Evolutionary conservation across 2,113 vertebrate genomes (phyloP), one percentile per base, ranked within the genome.

Genomic region (Symphodus melops): DNA sequence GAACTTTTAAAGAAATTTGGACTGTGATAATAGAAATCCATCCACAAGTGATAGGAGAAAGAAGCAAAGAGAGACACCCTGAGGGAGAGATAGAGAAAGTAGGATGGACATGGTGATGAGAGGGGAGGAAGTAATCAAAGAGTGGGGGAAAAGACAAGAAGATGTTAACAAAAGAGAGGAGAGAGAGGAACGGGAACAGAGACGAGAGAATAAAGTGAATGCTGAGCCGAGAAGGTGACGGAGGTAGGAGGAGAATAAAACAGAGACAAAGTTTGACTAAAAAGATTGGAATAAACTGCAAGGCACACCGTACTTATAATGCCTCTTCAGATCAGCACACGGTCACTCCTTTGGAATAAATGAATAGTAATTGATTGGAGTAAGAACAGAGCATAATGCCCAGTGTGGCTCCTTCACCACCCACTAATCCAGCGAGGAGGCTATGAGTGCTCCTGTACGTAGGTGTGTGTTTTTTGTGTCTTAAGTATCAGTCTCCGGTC

Each of bases 331-430:
- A 88, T 88, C 85, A 88, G 85, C 76, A 55, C 79, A 80, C 44
- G 86, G 87, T 88, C 89, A 83, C 77, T 84, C 81, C 80, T 90
- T 88, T 86, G 68, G 86, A 89, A 89, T 84, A 90, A 81, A 90
- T 92, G 89, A 92, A 92, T 89, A 90, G 89, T 91, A 89, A 91
- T 89, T 92, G 90, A 92, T 91, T 90, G 82, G 82, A 77, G 85
- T 63, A 90, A 87, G 88, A 90, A 82, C 77, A 82, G 75, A 16
- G 63, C 79, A 88, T 83, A 81, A 89, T 89, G 83, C 84, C 65
- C 82, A 74, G 82, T 64, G 86, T 86, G 84, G 81, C 83, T 86
- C 86, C 85, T 88, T 84, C 82, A 85, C 69, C 86, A 83, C 86
- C 89, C 88, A 89, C 85, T 83, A 84, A 86, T 90, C 82, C 74